Conservation (phyloP, 2,113 vertebrate genomes). For the Otus sunia region DNA sequence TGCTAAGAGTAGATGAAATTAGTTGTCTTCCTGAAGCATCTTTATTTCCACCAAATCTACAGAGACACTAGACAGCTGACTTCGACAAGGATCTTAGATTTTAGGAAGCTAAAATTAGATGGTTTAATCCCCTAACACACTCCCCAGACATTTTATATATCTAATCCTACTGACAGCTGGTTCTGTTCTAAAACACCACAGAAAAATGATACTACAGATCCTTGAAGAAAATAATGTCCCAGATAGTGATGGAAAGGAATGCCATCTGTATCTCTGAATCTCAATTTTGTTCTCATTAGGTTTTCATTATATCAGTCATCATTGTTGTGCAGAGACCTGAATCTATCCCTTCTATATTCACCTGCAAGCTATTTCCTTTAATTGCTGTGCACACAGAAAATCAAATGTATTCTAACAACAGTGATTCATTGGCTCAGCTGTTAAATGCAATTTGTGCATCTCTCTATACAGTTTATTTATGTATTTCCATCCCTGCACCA, state of each 20-base stretch:
- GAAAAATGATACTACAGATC: neutral
- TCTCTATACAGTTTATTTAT: conserved; percentile 16
- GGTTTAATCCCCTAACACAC: neutral
- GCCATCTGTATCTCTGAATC: conserved; percentile 59
- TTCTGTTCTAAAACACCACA: conserved; percentile 26
- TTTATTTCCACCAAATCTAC: neutral
- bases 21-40: neutral
- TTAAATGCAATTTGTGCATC: conserved; percentile 32
- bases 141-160: neutral
- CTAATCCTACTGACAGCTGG: conserved; percentile 36
- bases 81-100: neutral
- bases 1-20: neutral
- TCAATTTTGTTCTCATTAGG: conserved; percentile 49
- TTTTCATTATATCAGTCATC: conserved; percentile 40
- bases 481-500: neutral
- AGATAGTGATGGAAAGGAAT: conserved; percentile 18
- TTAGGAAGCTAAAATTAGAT: conserved; percentile 10
- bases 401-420: conserved; percentile 46
- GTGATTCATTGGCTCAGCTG: conserved; percentile 64
- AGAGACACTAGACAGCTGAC: neutral
- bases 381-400: conserved; percentile 51
- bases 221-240: conserved; percentile 52
- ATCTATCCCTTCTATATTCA: conserved; percentile 26
- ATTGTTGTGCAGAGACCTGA: conserved; percentile 50
- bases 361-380: conserved; percentile 65